Base-by-base conservation (phyloP, 2,888 invertebrate species). In the Heliconius charithonia region DNA sequence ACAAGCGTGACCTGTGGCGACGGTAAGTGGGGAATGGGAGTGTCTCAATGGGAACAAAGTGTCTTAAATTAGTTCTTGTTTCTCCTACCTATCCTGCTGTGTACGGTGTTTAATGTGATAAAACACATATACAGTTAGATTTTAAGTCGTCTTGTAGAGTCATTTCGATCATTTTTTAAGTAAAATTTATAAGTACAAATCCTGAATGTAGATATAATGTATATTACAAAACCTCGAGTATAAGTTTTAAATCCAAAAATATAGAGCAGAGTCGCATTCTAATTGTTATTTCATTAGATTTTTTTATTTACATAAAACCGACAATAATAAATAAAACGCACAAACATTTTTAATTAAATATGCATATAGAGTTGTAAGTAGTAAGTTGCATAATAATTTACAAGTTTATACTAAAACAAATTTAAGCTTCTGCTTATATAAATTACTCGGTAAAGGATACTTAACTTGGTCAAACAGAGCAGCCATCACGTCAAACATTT, bases 401-500 rank as follows among this genome's bases (percentile, higher is more conserved):
- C n/a, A 22, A 41, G n/a, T 41, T n/a, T 12, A 25, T 25, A 69
- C 25, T 69, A 25, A 16, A 69, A 69, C 25, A 69, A 67, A 45
- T 41, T 69, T 45, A 41, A 71, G 37, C 65, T 71, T 51, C 75
- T 45, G 45, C 51, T 59, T 62, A 22, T 72, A 72, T 13, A 65
- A 75, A 65, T 63, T 56, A 69, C 29, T 41, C 73, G 3, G 70
- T 45, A 76, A 76, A 66, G 80, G 83, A 75, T 76, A 80, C 77
- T 79, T 76, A 69, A 78, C 75, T 79, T 81, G 73, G 67, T 70
- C 79, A 81, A 82, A 83, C 81, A 85, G 80, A 82, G 83, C 80
- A 83, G 83, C 71, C 75, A 76, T 75, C 81, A 85, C 83, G 74
- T 85, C 87, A 91, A 92, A 92, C 87, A 92, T 91, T 91, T 92